phyloP scores from a whole-genome alignment of 1,140 invertebrate species.

The Danaus plexippus region DNA sequence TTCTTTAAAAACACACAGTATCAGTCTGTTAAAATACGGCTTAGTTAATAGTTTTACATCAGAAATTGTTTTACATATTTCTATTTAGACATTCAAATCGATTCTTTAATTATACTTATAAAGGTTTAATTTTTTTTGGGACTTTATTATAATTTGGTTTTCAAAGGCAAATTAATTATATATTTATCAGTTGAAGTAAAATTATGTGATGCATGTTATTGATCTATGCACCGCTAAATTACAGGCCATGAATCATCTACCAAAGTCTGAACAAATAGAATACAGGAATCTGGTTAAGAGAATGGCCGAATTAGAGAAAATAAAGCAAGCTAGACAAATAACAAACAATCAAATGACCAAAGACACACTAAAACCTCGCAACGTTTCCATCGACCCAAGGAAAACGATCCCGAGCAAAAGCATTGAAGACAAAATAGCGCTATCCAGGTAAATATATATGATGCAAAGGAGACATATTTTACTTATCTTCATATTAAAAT shows the following conservation, averaged over 20 bases:
- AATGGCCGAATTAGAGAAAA: slow-evolving; percentile 67
- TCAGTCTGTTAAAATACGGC: no score
- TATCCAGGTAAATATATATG: slow-evolving; percentile 44
- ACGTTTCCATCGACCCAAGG: slow-evolving; percentile 13
- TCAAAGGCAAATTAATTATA: no score
- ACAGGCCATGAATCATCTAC: slow-evolving; percentile 63
- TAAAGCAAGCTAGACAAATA: slow-evolving; percentile 52
- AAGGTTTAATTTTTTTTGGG: no score
- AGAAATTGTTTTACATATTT: no score
- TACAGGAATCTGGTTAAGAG: slow-evolving; percentile 65
- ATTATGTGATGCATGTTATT: no score
- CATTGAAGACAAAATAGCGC: slow-evolving; percentile 53
- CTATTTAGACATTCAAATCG: no score
- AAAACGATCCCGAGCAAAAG: slow-evolving; percentile 22
- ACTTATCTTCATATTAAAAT: slow-evolving; percentile 1
- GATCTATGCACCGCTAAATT: no score
- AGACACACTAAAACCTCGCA: slow-evolving; percentile 38
- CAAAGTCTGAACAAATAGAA: slow-evolving; percentile 64
- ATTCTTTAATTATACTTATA: no score
- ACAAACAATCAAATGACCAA: slow-evolving; percentile 32
- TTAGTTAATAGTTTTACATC: no score
- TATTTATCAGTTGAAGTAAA: no score
- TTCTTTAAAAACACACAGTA: no score
- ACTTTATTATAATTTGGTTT: no score
- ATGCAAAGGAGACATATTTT: neutral